A percentile compares a stretch with the other conserved stretches of the same genome.
phyloP scores from a whole-genome alignment of 2,797 vertebrate genomes.

The Staurois parvus region DNA sequence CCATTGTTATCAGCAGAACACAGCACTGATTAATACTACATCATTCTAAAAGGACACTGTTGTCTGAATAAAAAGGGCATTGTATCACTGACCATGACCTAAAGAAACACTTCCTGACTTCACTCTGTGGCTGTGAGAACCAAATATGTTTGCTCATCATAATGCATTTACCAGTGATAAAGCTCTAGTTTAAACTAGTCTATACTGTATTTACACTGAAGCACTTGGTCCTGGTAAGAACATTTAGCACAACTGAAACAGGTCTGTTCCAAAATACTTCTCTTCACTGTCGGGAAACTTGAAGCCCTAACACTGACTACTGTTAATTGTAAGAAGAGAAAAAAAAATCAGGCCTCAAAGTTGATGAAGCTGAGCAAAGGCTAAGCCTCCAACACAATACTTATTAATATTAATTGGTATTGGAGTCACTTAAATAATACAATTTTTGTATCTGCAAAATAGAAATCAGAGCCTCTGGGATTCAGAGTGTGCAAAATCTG shows the following conservation, averaged over 20 bases:
- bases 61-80: slow-evolving; percentile 7
- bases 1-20: not conserved
- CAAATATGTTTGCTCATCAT: not conserved
- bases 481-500: too few relatives aligned
- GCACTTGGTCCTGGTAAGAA: not conserved
- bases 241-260: not conserved
- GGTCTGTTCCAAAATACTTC: not conserved
- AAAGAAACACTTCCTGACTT: slow-evolving; percentile 1
- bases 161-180: not conserved
- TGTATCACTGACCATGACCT: slow-evolving; percentile 27
- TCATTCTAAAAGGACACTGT: not conserved
- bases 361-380: too few relatives aligned
- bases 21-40: not conserved
- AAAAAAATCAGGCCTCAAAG: too few relatives aligned
- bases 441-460: too few relatives aligned
- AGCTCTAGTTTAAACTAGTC: slow-evolving; percentile 16
- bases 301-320: not conserved
- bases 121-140: not conserved
- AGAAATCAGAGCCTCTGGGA: too few relatives aligned
- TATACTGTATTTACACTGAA: not conserved
- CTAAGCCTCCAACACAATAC: too few relatives aligned
- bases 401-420: too few relatives aligned
- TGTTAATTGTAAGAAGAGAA: too few relatives aligned
- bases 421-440: too few relatives aligned
- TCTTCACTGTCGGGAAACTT: not conserved